Percentiles rank a stretch among this genome's conserved stretches.
Conservation (phyloP, 2,888 invertebrate genomes). For the Gerosis bhagava region DNA sequence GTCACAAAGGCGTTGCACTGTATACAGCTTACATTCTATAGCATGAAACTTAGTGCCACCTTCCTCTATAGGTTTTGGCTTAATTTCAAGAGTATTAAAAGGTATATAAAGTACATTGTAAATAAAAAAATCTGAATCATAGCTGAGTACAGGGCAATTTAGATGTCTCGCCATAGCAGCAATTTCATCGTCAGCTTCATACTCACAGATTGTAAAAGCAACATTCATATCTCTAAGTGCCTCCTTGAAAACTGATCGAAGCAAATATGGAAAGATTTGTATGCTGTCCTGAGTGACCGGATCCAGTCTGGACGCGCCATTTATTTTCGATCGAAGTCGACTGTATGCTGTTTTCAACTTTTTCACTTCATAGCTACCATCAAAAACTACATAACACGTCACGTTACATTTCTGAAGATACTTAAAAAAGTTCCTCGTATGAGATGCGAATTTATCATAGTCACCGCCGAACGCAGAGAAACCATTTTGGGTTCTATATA, state of each 20-base stretch:
- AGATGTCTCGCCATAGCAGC: slow-evolving; percentile 90
- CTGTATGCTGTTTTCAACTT: slow-evolving; percentile 86
- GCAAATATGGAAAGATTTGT: slow-evolving; percentile 88
- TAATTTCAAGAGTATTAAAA: slow-evolving; percentile 84
- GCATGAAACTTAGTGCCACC: slow-evolving; percentile 57
- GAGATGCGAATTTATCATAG: slow-evolving; percentile 88
- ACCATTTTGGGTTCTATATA: slow-evolving; percentile 84
- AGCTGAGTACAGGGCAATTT: slow-evolving; percentile 93
- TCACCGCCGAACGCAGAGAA: slow-evolving; percentile 93
- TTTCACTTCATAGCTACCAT: slow-evolving; percentile 89
- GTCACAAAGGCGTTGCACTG: slow-evolving; percentile 86
- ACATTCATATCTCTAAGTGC: slow-evolving; percentile 85
- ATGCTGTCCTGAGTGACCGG: slow-evolving; percentile 76
- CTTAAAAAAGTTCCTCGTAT: slow-evolving; percentile 86
- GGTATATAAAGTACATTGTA: slow-evolving; percentile 93
- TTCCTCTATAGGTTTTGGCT: slow-evolving; percentile 52
- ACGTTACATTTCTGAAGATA: slow-evolving; percentile 87
- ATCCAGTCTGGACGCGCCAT: slow-evolving; percentile 79
- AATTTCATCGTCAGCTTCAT: slow-evolving; percentile 95
- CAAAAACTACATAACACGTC: slow-evolving; percentile 88
- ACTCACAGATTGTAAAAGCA: slow-evolving; percentile 88
- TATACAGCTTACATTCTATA: slow-evolving; percentile 88
- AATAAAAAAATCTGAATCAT: slow-evolving; percentile 97
- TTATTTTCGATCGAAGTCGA: slow-evolving; percentile 83
- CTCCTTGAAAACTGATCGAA: slow-evolving; percentile 89